phyloP scores from a whole-genome alignment of 2,888 invertebrate species.

The Diaphora mendica region DNA sequence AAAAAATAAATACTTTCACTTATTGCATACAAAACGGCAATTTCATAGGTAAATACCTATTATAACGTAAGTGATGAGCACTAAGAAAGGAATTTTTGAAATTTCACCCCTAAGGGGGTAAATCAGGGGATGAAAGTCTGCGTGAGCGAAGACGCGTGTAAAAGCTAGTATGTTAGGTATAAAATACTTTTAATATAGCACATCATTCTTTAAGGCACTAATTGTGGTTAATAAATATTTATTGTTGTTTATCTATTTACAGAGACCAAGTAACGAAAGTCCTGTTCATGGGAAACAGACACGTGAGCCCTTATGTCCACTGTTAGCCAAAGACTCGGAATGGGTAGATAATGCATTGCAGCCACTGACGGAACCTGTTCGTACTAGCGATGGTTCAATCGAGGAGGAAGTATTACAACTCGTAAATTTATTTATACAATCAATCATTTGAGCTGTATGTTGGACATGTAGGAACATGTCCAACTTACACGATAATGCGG shows the following conservation, averaged over 20 bases:
- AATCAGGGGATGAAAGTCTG: too few species aligned
- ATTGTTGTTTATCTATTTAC: conserved; percentile 7
- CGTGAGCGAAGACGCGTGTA: too few species aligned
- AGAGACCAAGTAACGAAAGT: conserved; percentile 53
- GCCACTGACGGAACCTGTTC: conserved; percentile 43
- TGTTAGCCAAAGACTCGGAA: conserved; percentile 82
- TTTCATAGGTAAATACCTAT: too few species aligned
- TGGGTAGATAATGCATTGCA: conserved; percentile 76
- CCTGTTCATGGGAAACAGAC: conserved; percentile 39
- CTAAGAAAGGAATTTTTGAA: too few species aligned
- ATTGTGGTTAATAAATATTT: neutral
- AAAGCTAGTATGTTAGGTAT: too few species aligned
- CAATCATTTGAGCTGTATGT: neutral
- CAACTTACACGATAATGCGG: neutral
- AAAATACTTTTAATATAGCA: too few species aligned
- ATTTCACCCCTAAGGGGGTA: too few species aligned
- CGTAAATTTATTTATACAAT: conserved; percentile 57
- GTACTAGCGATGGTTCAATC: conserved; percentile 51
- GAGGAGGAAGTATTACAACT: conserved; percentile 76
- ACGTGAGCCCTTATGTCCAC: conserved; percentile 61
- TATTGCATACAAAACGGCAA: too few species aligned
- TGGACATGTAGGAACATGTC: too few species aligned
- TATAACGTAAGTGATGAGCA: too few species aligned
- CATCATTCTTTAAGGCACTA: too few species aligned
- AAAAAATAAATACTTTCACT: too few species aligned